These are phyloP conservation scores for Meta bourneti DNA, from an alignment of 2,888 invertebrate species.

Conservation along the genomic window DNA sequence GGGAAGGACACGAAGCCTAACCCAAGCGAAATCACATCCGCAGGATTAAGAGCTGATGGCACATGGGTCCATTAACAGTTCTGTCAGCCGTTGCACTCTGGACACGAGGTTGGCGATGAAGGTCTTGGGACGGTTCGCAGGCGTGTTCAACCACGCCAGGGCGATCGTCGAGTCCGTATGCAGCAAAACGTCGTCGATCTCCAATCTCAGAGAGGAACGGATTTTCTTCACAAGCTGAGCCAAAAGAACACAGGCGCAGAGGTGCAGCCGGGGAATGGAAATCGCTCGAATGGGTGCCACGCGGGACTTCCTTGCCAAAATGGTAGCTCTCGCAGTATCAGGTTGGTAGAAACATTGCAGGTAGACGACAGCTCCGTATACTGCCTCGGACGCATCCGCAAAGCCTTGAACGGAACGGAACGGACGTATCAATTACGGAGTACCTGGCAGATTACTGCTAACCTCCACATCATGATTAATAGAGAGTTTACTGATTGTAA, in stretches of 20 bases:
- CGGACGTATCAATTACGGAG: no score
- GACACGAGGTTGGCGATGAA: neutral
- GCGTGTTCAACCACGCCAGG: no score
- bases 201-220: no score
- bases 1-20: neutral
- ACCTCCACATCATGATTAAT: no score
- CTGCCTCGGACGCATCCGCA: neutral
- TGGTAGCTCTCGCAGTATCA: neutral
- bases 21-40: neutral
- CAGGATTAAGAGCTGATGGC: neutral
- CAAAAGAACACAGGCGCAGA: no score
- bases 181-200: constrained; percentile 1
- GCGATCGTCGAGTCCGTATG: no score
- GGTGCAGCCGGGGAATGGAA: neutral
- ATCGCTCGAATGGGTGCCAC: neutral
- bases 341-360: neutral
- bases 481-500: no score
- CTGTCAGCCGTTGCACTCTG: neutral
- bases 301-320: neutral
- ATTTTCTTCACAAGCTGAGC: no score
- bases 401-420: constrained; percentile 1
- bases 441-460: no score
- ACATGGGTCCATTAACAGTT: constrained; percentile 18
- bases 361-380: neutral
- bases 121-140: neutral